Evolutionary conservation across 1,140 invertebrate species (phyloP).

Genomic region (Sweltsa coloradensis): DNA sequence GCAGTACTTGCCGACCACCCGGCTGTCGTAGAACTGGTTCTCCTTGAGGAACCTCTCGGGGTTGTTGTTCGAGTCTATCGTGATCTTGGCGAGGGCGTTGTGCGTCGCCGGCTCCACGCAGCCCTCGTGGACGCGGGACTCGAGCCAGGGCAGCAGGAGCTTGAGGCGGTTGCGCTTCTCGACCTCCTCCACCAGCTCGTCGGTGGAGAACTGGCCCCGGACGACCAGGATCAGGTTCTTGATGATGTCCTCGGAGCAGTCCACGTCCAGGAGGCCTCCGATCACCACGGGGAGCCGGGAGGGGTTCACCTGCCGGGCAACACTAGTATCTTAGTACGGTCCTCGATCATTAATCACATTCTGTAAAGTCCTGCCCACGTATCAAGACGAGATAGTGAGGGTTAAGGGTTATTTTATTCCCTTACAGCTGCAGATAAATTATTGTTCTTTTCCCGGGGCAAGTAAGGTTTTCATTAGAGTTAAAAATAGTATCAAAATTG

Average conservation of each 20-base stretch:
- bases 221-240: conserved; percentile 98
- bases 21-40: conserved; percentile 89
- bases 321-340: too few species aligned
- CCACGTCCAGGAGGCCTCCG: conserved; percentile 93
- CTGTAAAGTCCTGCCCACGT: too few species aligned
- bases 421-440: too few species aligned
- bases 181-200: conserved; percentile 97
- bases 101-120: conserved; percentile 95
- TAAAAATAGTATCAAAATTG: too few species aligned
- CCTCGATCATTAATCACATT: too few species aligned
- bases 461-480: too few species aligned
- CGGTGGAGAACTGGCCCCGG: conserved; percentile 95
- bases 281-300: conserved; percentile 95
- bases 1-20: conserved; percentile 97
- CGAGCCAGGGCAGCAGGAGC: conserved; percentile 90
- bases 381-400: too few species aligned
- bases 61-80: conserved; percentile 99
- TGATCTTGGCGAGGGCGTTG: conserved; percentile 98
- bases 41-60: conserved; percentile 95
- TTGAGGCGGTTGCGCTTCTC: conserved; percentile 96
- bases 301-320: conserved; percentile 97
- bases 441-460: too few species aligned
- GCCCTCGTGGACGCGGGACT: conserved; percentile 92
- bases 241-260: conserved; percentile 98
- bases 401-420: too few species aligned